These are phyloP conservation scores for Rhingia rostrata DNA, from an alignment of 2,888 invertebrate genomes.

Conservation along the genomic window DNA sequence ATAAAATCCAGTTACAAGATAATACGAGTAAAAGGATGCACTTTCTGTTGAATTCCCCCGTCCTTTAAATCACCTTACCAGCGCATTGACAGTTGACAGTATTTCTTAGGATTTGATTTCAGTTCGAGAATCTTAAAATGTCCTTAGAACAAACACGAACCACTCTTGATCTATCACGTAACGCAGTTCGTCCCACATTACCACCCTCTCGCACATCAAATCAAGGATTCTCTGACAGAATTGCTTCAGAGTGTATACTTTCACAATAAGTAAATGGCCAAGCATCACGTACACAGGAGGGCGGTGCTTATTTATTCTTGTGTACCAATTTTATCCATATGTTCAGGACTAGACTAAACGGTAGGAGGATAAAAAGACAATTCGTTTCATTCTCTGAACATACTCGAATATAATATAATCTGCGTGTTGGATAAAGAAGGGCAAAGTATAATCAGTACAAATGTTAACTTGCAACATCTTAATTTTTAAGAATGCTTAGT, in stretches of 20 bases:
- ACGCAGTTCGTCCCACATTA: conserved; percentile 1
- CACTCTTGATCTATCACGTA: conserved; percentile 51
- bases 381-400: not conserved
- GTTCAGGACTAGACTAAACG: no score
- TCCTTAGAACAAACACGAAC: not conserved
- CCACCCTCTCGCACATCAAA: not conserved
- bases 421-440: no score
- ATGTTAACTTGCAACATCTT: no score
- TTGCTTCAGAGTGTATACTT: not conserved
- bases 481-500: no score
- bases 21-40: conserved; percentile 38
- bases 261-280: conserved; percentile 26
- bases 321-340: not conserved
- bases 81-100: conserved; percentile 28
- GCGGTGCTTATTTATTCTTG: conserved; percentile 14
- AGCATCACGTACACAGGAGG: conserved; percentile 33
- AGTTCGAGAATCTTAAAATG: conserved; percentile 19
- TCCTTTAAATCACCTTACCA: not conserved
- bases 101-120: conserved; percentile 38
- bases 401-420: no score
- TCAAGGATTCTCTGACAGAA: conserved; percentile 21
- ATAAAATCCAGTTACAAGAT: conserved; percentile 27
- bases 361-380: not conserved
- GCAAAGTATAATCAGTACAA: no score
- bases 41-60: conserved; percentile 8